Percentiles rank a stretch among this genome's conserved stretches.
Conservation (phyloP, 2,888 invertebrate genomes). For the Lycophotia porphyrea region DNA sequence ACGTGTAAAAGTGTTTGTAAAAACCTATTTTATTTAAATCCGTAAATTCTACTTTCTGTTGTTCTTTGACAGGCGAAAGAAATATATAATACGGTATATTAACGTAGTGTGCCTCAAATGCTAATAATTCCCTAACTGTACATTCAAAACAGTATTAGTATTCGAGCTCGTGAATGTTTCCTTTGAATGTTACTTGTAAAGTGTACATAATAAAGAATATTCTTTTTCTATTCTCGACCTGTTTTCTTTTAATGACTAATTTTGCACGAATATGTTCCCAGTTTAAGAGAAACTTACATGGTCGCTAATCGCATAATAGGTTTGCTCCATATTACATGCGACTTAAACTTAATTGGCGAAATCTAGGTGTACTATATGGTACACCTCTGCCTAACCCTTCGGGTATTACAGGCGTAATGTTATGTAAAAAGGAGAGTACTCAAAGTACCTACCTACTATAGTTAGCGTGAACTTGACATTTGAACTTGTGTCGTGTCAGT, state of each 20-base stretch:
- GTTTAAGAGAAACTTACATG: background rate
- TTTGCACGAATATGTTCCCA: background rate
- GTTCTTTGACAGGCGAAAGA: background rate
- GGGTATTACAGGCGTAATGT: background rate
- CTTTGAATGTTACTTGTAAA: background rate
- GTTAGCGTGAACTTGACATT: conserved; percentile 50
- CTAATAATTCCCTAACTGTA: background rate
- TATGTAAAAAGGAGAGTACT: background rate
- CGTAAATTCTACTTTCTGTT: background rate
- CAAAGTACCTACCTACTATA: background rate
- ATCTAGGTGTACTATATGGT: background rate
- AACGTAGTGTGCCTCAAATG: background rate
- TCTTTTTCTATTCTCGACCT: background rate
- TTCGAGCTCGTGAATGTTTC: too few relatives aligned
- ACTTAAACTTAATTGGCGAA: too few relatives aligned
- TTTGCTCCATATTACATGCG: too few relatives aligned
- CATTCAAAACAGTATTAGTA: background rate
- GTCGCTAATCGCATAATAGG: too few relatives aligned
- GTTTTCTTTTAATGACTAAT: background rate
- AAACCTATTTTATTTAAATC: too few relatives aligned
- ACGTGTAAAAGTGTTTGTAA: too few relatives aligned
- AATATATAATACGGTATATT: background rate
- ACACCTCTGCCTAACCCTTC: background rate
- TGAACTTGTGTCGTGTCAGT: conserved; percentile 16
- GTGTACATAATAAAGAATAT: background rate